Base-by-base conservation (phyloP, 2,113 vertebrate genomes). In the Pterocles gutturalis region DNA sequence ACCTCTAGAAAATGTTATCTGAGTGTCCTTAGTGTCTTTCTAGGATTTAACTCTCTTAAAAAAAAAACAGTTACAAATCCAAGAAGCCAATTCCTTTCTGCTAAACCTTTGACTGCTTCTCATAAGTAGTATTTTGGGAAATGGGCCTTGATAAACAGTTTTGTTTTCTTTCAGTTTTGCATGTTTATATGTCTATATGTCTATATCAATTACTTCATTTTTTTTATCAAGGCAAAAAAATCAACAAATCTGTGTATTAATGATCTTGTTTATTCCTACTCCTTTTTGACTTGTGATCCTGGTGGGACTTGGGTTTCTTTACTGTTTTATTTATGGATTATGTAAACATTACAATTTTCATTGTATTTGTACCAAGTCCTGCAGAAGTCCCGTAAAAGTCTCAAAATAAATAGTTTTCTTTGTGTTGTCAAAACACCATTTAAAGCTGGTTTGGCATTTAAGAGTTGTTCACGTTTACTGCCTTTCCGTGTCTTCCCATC, bases 401-500 rank as follows among this genome's bases (percentile, higher is more conserved):
- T 87, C 51, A 85, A 70, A 85, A 92, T 73, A 91, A 91, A 70
- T 7, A 81, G 43, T 38, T 76, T 83, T 73, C 53, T 70, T 14
- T 73, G 53, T 58, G 79, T 87, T 94, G 79, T 49, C 46, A 85
- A 87, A 89, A 60, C 48, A 87, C n/a, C 77, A 45, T 87, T 96
- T 96, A 92, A 83, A 96, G 48, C 14, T 15, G 54, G 33, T 29
- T 1, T 91, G 53, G 48, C 54, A 65, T 86, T 77, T 81, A 86
- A 64, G 49, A 49, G 46, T 36, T 10, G 10, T 72, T 87, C 62
- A 49, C 12, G 1, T 93, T 86, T 89, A 93, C 77, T 88, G 69
- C 73, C 76, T 90, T 71, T 87, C 79, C 41, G n/a, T 80, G 61
- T 89, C 58, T 97, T 96, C 91, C 67, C 90, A 93, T 90, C 82